Percentiles rank a stretch among this genome's conserved stretches.
phyloP scores from a whole-genome alignment of 2,113 vertebrate genomes.

The Gopherus evgoodei region DNA sequence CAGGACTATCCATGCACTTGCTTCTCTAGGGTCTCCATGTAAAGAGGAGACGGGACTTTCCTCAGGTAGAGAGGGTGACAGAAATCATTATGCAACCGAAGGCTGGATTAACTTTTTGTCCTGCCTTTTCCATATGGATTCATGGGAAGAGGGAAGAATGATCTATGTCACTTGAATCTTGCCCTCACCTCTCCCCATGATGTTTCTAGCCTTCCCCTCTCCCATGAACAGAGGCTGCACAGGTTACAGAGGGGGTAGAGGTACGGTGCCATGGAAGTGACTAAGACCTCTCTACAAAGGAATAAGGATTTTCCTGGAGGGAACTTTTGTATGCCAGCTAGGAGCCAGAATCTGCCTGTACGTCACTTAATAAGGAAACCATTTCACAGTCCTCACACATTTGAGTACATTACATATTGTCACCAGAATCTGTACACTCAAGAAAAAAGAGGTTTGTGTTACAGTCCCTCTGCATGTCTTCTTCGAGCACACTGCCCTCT shows the following conservation, averaged over 20 bases:
- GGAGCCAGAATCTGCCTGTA: conserved; percentile 50
- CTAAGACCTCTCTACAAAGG: rapidly evolving
- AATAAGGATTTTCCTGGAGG: background rate
- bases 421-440: conserved; percentile 29
- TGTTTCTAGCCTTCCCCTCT: background rate
- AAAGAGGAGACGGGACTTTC: background rate
- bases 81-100: background rate
- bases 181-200: background rate
- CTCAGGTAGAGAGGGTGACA: background rate
- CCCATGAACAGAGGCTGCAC: background rate
- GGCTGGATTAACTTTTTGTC: rapidly evolving
- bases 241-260: rapidly evolving
- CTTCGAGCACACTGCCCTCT: conserved; percentile 68
- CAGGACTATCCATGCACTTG: background rate
- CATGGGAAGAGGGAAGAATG: rapidly evolving
- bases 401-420: conserved; percentile 5
- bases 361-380: conserved; percentile 65
- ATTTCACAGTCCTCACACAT: conserved; percentile 38
- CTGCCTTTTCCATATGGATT: background rate
- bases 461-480: conserved; percentile 12
- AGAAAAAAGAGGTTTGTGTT: background rate
- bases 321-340: background rate
- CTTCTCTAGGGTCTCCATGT: background rate
- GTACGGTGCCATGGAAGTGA: background rate
- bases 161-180: background rate